Evolutionary conservation across 2,113 vertebrate species (phyloP).

Genomic region (Triplophysa dalaica): DNA sequence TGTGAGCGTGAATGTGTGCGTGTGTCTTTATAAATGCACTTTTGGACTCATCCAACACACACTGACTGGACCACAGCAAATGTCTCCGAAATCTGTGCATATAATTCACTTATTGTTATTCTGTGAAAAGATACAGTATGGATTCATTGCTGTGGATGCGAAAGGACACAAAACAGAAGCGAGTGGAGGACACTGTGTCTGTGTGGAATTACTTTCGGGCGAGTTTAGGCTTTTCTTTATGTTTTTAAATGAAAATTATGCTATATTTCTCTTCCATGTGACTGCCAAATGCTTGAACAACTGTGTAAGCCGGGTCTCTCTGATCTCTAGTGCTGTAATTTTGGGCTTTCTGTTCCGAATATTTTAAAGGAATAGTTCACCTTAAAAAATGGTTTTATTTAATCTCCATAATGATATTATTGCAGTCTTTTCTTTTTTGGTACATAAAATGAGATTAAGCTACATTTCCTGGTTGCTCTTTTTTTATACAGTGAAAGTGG

Average conservation of each 20-base stretch:
- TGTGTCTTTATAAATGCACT: constrained; percentile 52
- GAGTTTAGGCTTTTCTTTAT: background rate
- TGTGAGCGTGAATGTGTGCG: constrained; percentile 7
- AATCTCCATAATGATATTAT: constrained; percentile 45
- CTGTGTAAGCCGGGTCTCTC: constrained; percentile 51
- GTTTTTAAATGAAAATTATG: constrained; percentile 3
- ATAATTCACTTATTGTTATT: constrained; percentile 5
- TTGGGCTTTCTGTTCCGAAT: constrained; percentile 59
- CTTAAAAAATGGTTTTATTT: background rate
- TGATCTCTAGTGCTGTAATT: constrained; percentile 52
- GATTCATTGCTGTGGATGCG: constrained; percentile 17
- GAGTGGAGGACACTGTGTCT: constrained; percentile 1
- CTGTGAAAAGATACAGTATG: background rate
- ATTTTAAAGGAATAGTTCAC: constrained; percentile 8
- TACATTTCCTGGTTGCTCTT: too few relatives aligned
- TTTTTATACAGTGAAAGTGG: too few relatives aligned
- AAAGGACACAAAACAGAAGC: constrained; percentile 3
- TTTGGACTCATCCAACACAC: constrained; percentile 52
- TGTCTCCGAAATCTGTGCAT: constrained; percentile 19
- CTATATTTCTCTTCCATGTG: constrained; percentile 47
- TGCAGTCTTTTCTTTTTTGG: background rate
- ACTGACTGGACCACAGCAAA: constrained; percentile 16
- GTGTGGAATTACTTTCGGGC: background rate
- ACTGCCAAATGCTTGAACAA: constrained; percentile 68
- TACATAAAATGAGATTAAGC: background rate